These are phyloP conservation scores for Amblyteles armatorius DNA, from an alignment of 2,888 invertebrate species.

Conservation along the genomic window DNA sequence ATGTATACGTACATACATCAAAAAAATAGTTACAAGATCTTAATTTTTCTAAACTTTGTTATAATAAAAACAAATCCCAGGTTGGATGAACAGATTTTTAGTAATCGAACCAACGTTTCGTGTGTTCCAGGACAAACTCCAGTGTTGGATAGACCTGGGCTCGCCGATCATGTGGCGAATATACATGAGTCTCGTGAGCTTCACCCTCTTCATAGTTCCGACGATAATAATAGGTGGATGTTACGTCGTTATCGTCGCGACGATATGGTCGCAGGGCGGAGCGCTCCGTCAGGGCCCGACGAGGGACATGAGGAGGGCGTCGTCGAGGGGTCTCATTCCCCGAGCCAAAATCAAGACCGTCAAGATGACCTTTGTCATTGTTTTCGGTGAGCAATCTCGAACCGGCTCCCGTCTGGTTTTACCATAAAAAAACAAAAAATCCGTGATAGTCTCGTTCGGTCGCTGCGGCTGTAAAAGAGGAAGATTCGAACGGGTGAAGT, in stretches of 20 bases:
- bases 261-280: slow-evolving; percentile 91
- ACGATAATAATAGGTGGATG: slow-evolving; percentile 95
- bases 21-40: too few relatives aligned
- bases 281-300: slow-evolving; percentile 84
- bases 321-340: slow-evolving; percentile 96
- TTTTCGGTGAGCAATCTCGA: slow-evolving; percentile 90
- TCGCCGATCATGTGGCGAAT: slow-evolving; percentile 92
- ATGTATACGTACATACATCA: too few relatives aligned
- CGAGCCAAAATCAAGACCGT: slow-evolving; percentile 98
- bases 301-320: slow-evolving; percentile 90
- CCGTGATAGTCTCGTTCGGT: background rate
- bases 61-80: too few relatives aligned
- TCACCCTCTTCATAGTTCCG: slow-evolving; percentile 93
- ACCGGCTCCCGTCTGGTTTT: too few relatives aligned
- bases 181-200: slow-evolving; percentile 94
- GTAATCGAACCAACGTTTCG: slow-evolving; percentile 9
- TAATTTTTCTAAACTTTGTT: too few relatives aligned
- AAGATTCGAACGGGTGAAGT: too few relatives aligned
- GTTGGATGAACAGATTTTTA: background rate
- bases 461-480: too few relatives aligned
- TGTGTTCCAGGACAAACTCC: slow-evolving; percentile 85
- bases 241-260: slow-evolving; percentile 95
- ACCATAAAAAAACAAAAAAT: background rate
- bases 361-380: slow-evolving; percentile 98
- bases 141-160: slow-evolving; percentile 96